Conservation (phyloP, 35 echinoderm and acorn worm genomes). For the Strongylocentrotus purpuratus region DNA sequence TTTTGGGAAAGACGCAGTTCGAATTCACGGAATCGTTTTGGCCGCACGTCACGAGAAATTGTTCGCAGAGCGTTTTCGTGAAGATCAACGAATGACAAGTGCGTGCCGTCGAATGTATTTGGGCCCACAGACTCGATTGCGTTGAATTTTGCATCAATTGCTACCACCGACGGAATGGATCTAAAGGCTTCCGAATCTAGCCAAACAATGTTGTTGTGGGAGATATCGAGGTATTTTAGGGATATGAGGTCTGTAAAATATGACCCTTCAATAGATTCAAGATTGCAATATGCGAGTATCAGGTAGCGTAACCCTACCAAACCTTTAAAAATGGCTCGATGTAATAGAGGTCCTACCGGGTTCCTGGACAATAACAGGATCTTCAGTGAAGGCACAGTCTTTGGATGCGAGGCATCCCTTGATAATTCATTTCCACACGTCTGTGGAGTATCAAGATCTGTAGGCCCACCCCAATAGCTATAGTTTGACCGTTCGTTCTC, state of each 20-base stretch:
- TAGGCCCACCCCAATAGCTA: neutral
- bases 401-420: too few species aligned
- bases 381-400: neutral
- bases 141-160: neutral
- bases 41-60: neutral
- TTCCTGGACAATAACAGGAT: neutral
- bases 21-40: neutral
- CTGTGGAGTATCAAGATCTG: neutral
- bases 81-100: neutral
- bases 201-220: neutral
- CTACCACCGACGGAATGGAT: neutral
- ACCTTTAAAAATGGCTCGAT: neutral
- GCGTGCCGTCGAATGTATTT: neutral
- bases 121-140: neutral
- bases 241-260: neutral
- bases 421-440: too few species aligned
- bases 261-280: neutral
- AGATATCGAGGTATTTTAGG: neutral
- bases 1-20: neutral
- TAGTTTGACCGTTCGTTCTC: neutral
- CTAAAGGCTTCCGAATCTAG: neutral
- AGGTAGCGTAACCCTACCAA: neutral
- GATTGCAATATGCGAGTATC: neutral
- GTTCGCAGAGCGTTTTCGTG: neutral
- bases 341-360: neutral